Conservation (phyloP, 2,113 vertebrate species). For the Pitta sordida region DNA sequence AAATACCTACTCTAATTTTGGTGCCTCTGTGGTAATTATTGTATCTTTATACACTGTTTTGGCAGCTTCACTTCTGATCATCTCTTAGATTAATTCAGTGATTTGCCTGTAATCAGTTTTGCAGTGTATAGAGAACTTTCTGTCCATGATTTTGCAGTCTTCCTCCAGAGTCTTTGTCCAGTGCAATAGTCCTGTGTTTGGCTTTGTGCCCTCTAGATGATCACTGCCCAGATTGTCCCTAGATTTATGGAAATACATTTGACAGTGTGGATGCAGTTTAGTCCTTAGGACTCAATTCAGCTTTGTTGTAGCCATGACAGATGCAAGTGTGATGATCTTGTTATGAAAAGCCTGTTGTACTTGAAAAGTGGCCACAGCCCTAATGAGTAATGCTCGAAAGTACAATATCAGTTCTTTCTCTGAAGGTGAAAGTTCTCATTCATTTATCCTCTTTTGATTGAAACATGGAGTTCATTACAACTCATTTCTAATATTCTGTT, state of each 20-base stretch:
- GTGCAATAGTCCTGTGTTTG: not conserved
- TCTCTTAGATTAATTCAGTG: not conserved
- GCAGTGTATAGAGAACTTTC: not conserved
- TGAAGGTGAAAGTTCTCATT: slow-evolving; percentile 24
- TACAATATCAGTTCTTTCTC: not conserved
- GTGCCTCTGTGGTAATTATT: not conserved
- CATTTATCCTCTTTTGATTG: slow-evolving; percentile 34
- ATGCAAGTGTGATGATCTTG: slow-evolving; percentile 13
- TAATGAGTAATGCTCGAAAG: slow-evolving; percentile 7
- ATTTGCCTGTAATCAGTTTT: not conserved
- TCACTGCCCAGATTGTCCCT: not conserved
- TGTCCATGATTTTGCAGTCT: not conserved
- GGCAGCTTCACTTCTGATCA: not conserved
- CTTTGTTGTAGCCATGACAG: slow-evolving; percentile 1
- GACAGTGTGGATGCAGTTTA: not conserved
- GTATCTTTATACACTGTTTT: not conserved
- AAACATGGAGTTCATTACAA: slow-evolving; percentile 45
- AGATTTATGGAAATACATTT: not conserved
- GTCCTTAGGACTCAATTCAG: not conserved
- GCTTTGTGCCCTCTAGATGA: not conserved
- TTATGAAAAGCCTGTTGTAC: slow-evolving; percentile 15
- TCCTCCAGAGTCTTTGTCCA: not conserved
- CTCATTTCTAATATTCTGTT: slow-evolving; percentile 19
- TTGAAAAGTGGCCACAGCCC: slow-evolving; percentile 15
- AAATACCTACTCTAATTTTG: not conserved